Base-by-base conservation (phyloP, 2,113 vertebrate species). In the Eurypyga helias region DNA sequence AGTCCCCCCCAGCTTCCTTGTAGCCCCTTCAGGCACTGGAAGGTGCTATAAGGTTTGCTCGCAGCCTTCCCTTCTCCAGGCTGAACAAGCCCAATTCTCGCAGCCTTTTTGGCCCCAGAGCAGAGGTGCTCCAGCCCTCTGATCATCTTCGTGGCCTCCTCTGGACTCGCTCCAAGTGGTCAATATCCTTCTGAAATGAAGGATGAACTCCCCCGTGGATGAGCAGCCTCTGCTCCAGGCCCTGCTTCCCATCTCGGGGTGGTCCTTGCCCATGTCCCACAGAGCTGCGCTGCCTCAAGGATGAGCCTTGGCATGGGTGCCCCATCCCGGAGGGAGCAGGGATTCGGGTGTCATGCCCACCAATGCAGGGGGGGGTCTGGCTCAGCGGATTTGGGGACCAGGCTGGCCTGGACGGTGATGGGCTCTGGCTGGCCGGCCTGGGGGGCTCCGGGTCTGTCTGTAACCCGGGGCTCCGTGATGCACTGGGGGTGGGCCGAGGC, bases 231-330 rank as follows among this genome's bases (percentile, higher is more conserved):
- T 57, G 36, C 45, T 31, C 38, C 57, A n/a, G 45, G 51, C n/a
- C 36, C 57, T 9, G n/a, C 45, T 34, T 31, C n/a, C 18, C 26
- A 7, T 2, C 3, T 41, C 41, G 41, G n/a, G 16, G 19, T 20
- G 36, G 13, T 9, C 64, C 33, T 38, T 12, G 31, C 26, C 51
- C 2, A 1, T 8, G 25, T 12, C 55, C 10, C 0, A 0, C 13
- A n/a, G 36, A 57, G 54, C 67, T 43, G 48, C 0, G 3, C 20
- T n/a, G 34, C 28, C 7, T 49, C 23, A 13, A 0, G 26, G 31
- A 2, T 20, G 38, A 18, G 52, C 18, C 46, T 33, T 14, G 38
- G 25, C 29, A 6, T 8, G 2, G 49, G n/a, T 11, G 10, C 18
- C 45, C 38, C 41, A 33, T 60, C 36, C 64, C 4, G 1, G 28